phyloP scores from a whole-genome alignment of 2,113 vertebrate genomes.

The Odobenus rosmarus region DNA sequence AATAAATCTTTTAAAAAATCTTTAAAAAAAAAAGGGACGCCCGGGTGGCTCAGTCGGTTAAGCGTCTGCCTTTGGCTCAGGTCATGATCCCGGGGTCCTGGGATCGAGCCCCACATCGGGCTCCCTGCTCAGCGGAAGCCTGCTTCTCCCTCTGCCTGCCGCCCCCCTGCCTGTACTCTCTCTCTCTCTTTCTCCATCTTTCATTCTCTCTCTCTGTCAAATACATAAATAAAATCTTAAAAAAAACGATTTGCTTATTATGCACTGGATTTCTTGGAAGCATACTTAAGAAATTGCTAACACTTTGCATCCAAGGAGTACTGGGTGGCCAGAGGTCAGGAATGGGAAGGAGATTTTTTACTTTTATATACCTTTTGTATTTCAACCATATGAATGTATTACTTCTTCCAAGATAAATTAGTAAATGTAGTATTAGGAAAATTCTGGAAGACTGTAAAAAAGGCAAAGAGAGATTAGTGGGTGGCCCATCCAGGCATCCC shows the following conservation, averaged over 20 bases:
- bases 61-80: no score
- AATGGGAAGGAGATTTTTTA: neutral
- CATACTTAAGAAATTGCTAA: neutral
- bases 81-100: no score
- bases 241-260: neutral
- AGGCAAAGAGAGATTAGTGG: accelerated
- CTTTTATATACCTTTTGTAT: neutral
- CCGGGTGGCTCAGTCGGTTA: no score
- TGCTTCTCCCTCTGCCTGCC: no score
- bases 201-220: no score
- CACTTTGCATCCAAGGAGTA: neutral
- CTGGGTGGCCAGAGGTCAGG: neutral
- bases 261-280: neutral
- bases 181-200: no score
- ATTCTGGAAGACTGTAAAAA: neutral
- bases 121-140: no score
- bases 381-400: neutral
- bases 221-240: no score
- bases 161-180: no score
- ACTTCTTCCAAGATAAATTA: neutral
- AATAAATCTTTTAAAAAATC: no score
- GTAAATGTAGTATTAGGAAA: neutral
- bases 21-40: no score
- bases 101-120: no score
- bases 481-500: neutral